phyloP scores from a whole-genome alignment of 64 coral and sea anemone species.

The Hydrozoanthus tunicans region DNA sequence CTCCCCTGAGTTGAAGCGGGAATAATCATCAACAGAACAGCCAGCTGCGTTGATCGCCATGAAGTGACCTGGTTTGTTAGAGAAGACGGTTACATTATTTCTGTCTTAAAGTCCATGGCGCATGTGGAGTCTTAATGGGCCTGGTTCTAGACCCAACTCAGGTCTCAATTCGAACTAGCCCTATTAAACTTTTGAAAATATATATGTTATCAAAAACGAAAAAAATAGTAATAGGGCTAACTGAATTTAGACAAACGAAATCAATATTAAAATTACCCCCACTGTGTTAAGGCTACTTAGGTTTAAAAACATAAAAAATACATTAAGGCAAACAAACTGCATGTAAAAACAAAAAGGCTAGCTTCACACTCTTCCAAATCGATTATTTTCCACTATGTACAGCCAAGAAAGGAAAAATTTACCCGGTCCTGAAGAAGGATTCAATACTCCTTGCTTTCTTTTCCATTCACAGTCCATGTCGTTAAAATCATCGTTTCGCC shows the following conservation, averaged over 20 bases:
- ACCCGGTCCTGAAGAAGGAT: not conserved
- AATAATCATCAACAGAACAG: not conserved
- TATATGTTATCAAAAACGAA: too few species aligned
- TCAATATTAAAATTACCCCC: not conserved
- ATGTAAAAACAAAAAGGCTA: too few species aligned
- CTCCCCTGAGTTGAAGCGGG: not conserved
- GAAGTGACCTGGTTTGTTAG: not conserved
- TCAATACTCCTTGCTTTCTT: not conserved
- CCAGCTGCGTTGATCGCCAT: not conserved
- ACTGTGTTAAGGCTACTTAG: not conserved
- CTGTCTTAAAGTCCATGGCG: too few species aligned
- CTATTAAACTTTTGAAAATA: too few species aligned
- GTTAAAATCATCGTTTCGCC: constrained; percentile 20
- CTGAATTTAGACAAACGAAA: too few species aligned
- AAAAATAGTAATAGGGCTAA: too few species aligned
- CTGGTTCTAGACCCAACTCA: too few species aligned
- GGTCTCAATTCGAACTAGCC: too few species aligned
- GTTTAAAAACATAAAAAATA: not conserved
- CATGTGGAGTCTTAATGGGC: too few species aligned
- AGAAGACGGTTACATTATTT: not conserved
- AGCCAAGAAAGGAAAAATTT: not conserved
- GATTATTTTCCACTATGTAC: too few species aligned
- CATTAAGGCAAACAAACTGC: not conserved
- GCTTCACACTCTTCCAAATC: too few species aligned
- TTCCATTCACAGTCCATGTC: not conserved